phyloP scores from a whole-genome alignment of 2,797 vertebrate genomes.

The Aplochiton taeniatus region DNA sequence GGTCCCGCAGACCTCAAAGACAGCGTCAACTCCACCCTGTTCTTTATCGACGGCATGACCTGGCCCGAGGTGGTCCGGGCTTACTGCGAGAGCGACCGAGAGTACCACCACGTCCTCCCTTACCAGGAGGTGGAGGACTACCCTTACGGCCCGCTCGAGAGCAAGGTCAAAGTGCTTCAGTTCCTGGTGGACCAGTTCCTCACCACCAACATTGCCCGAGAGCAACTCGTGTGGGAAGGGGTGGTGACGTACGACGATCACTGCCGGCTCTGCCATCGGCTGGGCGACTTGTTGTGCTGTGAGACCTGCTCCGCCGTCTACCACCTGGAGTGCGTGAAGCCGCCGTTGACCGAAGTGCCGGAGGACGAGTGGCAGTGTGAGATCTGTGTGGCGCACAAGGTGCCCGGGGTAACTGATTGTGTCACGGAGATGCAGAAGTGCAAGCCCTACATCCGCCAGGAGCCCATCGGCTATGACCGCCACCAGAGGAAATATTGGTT shows the following conservation, averaged over 20 bases:
- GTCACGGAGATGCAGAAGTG: constrained; percentile 94
- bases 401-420: constrained; percentile 94
- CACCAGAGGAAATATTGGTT: constrained; percentile 98
- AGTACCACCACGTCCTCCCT: constrained; percentile 91
- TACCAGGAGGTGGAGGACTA: constrained; percentile 92
- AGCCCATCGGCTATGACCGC: constrained; percentile 94
- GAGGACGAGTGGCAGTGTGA: constrained; percentile 99
- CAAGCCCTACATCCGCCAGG: constrained; percentile 93
- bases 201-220: constrained; percentile 95
- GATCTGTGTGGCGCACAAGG: constrained; percentile 94
- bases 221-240: constrained; percentile 97
- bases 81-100: constrained; percentile 95
- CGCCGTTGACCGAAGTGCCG: constrained; percentile 90
- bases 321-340: constrained; percentile 97
- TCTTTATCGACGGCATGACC: constrained; percentile 98
- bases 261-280: constrained; percentile 95
- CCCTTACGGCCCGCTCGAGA: constrained; percentile 90
- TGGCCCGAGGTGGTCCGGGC: constrained; percentile 97
- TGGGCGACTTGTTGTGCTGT: constrained; percentile 97
- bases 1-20: constrained; percentile 98
- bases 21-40: constrained; percentile 96
- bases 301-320: constrained; percentile 98
- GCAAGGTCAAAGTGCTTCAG: constrained; percentile 95
- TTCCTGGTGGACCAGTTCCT: constrained; percentile 98
- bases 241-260: constrained; percentile 96